A percentile compares a stretch with the other conserved stretches of the same genome.
Evolutionary conservation across 2,113 vertebrate genomes (phyloP).

Genomic region (Lethenteron camtschaticum): DNA sequence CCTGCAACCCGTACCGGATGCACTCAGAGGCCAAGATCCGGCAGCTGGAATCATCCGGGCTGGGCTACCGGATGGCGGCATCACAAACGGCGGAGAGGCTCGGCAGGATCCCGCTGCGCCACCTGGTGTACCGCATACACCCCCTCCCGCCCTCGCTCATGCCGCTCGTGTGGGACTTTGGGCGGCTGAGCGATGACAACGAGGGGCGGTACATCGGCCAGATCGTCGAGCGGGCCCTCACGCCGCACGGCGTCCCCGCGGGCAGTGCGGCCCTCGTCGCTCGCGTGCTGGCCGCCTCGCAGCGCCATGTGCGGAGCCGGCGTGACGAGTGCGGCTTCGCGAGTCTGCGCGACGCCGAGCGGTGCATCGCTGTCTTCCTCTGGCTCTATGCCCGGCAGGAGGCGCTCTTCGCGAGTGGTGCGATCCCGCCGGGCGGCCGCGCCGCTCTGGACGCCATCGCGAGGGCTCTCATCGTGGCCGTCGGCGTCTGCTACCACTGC

Average conservation of each 20-base stretch:
- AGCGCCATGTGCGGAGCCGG: conserved; percentile 48
- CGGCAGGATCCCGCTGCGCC: conserved; percentile 61
- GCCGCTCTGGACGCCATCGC: conserved; percentile 20
- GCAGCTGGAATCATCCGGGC: conserved; percentile 54
- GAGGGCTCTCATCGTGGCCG: conserved; percentile 58
- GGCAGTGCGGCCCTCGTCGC: conserved; percentile 13
- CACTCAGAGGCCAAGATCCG: conserved; percentile 57
- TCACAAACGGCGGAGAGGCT: conserved; percentile 54
- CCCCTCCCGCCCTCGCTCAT: conserved; percentile 73
- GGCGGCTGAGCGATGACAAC: conserved; percentile 42
- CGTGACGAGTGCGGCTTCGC: conserved; percentile 60
- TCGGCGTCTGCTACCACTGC: conserved; percentile 68
- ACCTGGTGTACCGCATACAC: conserved; percentile 82
- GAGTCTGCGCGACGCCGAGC: conserved; percentile 78
- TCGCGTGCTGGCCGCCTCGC: conserved; percentile 47
- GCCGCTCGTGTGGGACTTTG: conserved; percentile 86
- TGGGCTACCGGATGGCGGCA: conserved; percentile 60
- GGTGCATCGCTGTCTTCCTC: conserved; percentile 50
- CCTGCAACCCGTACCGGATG: conserved; percentile 83
- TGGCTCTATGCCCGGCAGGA: conserved; percentile 41
- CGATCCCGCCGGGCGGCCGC: no score
- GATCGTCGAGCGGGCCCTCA: conserved; percentile 46
- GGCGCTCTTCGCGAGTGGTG: conserved; percentile 24
- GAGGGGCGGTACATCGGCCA: conserved; percentile 61
- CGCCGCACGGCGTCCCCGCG: rapidly evolving